Evolutionary conservation across 2,797 vertebrate genomes (phyloP).

Genomic region (Galago senegalensis): DNA sequence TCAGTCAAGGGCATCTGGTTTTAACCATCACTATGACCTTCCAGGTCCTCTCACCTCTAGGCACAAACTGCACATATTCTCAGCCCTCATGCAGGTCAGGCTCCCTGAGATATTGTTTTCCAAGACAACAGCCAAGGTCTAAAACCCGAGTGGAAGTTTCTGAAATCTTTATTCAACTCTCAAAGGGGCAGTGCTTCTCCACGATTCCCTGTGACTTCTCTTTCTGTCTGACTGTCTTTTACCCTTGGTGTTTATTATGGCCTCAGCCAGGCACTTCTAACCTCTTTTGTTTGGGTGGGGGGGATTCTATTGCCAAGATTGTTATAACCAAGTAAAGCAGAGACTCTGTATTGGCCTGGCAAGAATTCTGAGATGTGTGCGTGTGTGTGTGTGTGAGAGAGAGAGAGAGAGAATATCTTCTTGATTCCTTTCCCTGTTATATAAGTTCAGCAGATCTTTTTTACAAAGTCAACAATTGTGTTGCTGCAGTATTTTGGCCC

Average conservation of each 20-base stretch:
- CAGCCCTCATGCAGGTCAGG: rapidly evolving
- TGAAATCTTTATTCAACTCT: not conserved
- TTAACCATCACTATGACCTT: not conserved
- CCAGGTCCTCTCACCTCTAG: not conserved
- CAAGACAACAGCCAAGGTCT: not conserved
- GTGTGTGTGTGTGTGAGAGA: not conserved
- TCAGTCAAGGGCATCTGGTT: not conserved
- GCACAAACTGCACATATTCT: not conserved
- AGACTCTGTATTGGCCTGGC: not conserved
- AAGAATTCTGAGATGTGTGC: not conserved
- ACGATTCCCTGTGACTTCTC: not conserved
- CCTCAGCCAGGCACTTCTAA: not conserved
- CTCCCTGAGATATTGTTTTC: not conserved
- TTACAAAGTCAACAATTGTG: not conserved
- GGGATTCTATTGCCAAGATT: not conserved
- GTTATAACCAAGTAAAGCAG: not conserved
- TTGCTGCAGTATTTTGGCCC: not conserved
- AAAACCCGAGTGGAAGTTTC: not conserved
- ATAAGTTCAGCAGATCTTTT: not conserved
- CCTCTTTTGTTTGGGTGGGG: too few species aligned
- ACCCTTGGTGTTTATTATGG: not conserved
- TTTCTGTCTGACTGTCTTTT: not conserved
- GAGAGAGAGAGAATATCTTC: not conserved
- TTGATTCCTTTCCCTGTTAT: not conserved
- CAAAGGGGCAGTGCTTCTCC: not conserved